Percentiles rank a stretch among this genome's conserved stretches.
These are phyloP conservation scores for Sylvietta virens DNA, from an alignment of 2,113 vertebrate species.

Conservation along the genomic window DNA sequence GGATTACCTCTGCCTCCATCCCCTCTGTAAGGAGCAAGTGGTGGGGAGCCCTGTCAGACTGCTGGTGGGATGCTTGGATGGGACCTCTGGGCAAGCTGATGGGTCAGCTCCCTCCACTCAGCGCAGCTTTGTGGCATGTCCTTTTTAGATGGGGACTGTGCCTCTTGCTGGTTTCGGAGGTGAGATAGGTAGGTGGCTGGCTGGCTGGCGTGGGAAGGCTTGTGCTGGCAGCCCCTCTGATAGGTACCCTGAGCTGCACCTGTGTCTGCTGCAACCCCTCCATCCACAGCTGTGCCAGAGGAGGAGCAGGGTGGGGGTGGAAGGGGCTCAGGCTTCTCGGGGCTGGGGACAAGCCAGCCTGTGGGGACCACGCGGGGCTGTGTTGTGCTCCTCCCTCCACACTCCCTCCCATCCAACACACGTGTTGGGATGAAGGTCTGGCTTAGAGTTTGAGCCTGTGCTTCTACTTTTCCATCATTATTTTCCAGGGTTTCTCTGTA, in stretches of 20 bases:
- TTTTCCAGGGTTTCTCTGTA: not conserved
- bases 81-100: not conserved
- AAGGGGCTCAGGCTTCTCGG: rapidly evolving
- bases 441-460: not conserved
- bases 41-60: rapidly evolving
- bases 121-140: not conserved
- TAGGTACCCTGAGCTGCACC: not conserved
- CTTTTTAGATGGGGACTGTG: not conserved
- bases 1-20: not conserved
- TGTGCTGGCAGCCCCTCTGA: not conserved
- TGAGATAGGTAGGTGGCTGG: too few relatives aligned
- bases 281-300: not conserved
- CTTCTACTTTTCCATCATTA: not conserved
- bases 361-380: rapidly evolving
- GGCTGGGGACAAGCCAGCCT: not conserved
- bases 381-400: rapidly evolving
- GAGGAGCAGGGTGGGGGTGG: not conserved
- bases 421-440: not conserved
- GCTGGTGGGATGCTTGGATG: not conserved
- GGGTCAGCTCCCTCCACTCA: not conserved
- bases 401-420: too few relatives aligned
- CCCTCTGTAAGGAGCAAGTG: not conserved
- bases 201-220: not conserved
- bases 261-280: not conserved
- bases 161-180: not conserved